These are phyloP conservation scores for Bombyx mandarina DNA, from an alignment of 1,140 invertebrate species.

Conservation along the genomic window DNA sequence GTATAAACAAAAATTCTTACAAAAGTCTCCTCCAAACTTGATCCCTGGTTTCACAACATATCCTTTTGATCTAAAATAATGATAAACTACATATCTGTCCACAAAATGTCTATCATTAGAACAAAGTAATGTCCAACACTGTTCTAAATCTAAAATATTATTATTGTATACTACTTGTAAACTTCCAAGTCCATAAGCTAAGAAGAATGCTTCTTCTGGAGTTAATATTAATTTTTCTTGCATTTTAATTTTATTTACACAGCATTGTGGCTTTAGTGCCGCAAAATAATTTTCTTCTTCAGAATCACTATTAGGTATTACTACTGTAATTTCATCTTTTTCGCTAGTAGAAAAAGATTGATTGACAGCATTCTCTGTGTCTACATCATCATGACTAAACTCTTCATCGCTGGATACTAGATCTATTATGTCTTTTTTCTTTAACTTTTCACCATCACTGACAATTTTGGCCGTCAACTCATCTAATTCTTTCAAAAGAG, in stretches of 20 bases:
- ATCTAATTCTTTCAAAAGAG: constrained; percentile 44
- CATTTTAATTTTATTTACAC: constrained; percentile 72
- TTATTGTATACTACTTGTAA: constrained; percentile 76
- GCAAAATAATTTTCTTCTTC: constrained; percentile 77
- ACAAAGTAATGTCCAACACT: constrained; percentile 78
- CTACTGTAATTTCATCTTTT: constrained; percentile 66
- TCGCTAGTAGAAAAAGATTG: constrained; percentile 18
- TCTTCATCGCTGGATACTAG: constrained; percentile 43
- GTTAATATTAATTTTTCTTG: constrained; percentile 77
- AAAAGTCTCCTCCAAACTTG: constrained; percentile 90
- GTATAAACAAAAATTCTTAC: constrained; percentile 72
- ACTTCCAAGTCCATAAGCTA: constrained; percentile 82
- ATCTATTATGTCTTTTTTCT: constrained; percentile 46
- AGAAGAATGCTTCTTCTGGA: constrained; percentile 86
- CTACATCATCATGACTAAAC: constrained; percentile 7
- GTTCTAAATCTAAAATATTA: constrained; percentile 69
- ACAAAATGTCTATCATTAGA: constrained; percentile 76
- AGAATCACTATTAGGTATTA: constrained; percentile 77
- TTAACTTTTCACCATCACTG: constrained; percentile 30
- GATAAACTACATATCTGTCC: constrained; percentile 85
- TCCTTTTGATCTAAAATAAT: constrained; percentile 89
- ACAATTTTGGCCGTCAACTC: constrained; percentile 37
- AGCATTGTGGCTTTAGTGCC: constrained; percentile 73
- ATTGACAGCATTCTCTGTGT: constrained; percentile 12
- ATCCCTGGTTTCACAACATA: constrained; percentile 92